Base-by-base conservation (phyloP, 2,797 vertebrate species). In the Epinephelus awoara region DNA sequence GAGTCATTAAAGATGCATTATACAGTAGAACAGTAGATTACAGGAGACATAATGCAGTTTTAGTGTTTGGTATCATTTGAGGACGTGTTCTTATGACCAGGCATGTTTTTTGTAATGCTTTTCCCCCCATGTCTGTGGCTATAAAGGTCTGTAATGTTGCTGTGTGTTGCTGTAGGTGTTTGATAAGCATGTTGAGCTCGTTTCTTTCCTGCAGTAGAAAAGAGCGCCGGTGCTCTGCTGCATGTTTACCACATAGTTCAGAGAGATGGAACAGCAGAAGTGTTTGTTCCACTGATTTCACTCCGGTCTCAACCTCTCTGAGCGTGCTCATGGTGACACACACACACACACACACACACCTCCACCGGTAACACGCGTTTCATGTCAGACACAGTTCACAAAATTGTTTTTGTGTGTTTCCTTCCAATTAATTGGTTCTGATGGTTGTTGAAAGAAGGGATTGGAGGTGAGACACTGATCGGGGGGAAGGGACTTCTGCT, bases 1-100 rank as follows among this genome's bases (percentile, higher is more conserved):
- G 55, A 69, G 71, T 72, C 79, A 86, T 91, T 79, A 91, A 93
- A 90, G 83, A 88, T 91, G 79, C 61, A 93, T 87, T 23, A 56
- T 47, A 72, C 49, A 57, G 46, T 78, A 52, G 40, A 25, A 66
- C 64, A 63, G 55, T 11, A 51, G 67, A 74, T 80, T 79, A 79
- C 50, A 75, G 17, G 23, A 77, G 57, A 27, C 63, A 21, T 66
- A 70, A 56, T 57, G n/a, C 77, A 65, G 21, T 51, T 80, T 66
- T 13, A 57, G 27, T 64, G 11, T 75, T 58, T 50, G 19, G 25
- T 74, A 46, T 29, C 64, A 8, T 55, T 2, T 44, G 29, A 57
- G 17, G 21, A 46, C 67, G 47, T 55, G 63, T 76, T 64, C 29
- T 50, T 62, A 21, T 23, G 15, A 25, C 27, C 6, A 13, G 65